These are phyloP conservation scores for Zoanthus sociatus DNA, from an alignment of 92 coral and sea anemone species.

Conservation along the genomic window DNA sequence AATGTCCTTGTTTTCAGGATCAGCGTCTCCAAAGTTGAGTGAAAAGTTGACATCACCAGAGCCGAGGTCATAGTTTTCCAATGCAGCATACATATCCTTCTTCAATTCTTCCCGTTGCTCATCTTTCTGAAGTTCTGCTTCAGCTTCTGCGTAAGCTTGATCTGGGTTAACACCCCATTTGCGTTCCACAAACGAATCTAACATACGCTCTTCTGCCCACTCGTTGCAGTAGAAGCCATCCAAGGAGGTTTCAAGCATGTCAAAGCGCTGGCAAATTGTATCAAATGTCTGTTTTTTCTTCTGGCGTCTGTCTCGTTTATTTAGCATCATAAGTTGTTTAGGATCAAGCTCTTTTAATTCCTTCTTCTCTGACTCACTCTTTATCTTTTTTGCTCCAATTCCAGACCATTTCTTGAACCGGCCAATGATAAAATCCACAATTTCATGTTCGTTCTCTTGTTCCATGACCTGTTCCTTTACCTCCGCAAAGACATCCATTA, in stretches of 20 bases:
- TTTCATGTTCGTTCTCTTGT: slow-evolving; percentile 78
- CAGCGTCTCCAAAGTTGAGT: slow-evolving; percentile 70
- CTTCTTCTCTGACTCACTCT: slow-evolving; percentile 53
- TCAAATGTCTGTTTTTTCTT: slow-evolving; percentile 61
- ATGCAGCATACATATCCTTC: slow-evolving; percentile 85
- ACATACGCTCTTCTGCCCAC: slow-evolving; percentile 87
- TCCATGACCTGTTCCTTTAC: slow-evolving; percentile 78
- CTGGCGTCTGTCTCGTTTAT: slow-evolving; percentile 57
- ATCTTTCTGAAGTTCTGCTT: slow-evolving; percentile 71
- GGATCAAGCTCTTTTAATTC: slow-evolving; percentile 68
- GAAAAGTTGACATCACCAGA: slow-evolving; percentile 64
- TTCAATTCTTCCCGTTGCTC: slow-evolving; percentile 75
- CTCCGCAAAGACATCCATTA: slow-evolving; percentile 87
- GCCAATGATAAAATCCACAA: slow-evolving; percentile 84
- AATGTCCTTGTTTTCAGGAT: slow-evolving; percentile 11
- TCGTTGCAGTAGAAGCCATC: slow-evolving; percentile 87
- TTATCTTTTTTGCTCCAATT: slow-evolving; percentile 73
- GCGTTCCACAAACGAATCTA: slow-evolving; percentile 84
- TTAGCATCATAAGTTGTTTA: slow-evolving; percentile 58
- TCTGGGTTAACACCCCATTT: slow-evolving; percentile 82
- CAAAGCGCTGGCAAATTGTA: slow-evolving; percentile 68
- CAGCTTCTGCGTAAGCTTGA: slow-evolving; percentile 76
- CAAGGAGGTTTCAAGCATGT: slow-evolving; percentile 79
- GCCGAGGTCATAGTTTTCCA: slow-evolving; percentile 74
- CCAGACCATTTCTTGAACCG: slow-evolving; percentile 88